Evolutionary conservation across 2,113 vertebrate species (phyloP), one percentile per base, ranked within the genome.

Genomic region (Lonchura striata): DNA sequence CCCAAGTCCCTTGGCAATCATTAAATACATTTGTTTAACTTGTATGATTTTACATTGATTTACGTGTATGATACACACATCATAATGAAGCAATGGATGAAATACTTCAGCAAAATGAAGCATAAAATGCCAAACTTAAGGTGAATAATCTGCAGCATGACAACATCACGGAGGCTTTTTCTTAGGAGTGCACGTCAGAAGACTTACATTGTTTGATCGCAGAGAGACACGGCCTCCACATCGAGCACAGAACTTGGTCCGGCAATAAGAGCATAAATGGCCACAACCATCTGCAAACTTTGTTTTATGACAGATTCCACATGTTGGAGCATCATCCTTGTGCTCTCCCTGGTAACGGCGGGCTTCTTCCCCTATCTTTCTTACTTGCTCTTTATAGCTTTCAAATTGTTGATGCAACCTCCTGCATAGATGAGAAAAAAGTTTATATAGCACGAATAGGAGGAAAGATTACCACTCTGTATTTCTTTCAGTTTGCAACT

Each of bases 351-450:
- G 99, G 96, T 99, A 99, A n/a, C 98, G 99, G 37, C 98, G 98
- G 0, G 99, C 98, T 96, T 99, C 99, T 59, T 98, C 99, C 78
- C 99, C 99, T 82, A 99, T 99, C 97, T 99, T 99, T 86, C 98
- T 98, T 96, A 99, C 99, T 98, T 99, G 99, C 85, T 99, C 99
- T 97, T 99, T 99, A 97, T 99, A 99, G 98, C 99, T 99, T 98
- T 99, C 99, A 96, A 99, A 99, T 97, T 99, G 99, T 98, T 99
- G 98, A 97, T 99, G 99, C 98, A 99, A 98, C 93, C 99, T 99
- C 98, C 99, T 99, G 98, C 81, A 75, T 35, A 92, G 86, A 96
- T 94, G 91, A 97, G 87, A 97, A 96, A 90, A 94, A 66, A 91
- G 65, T 92, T 96, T 96, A 95, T 88, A 94, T 80, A 82, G 89